phyloP scores from a whole-genome alignment of 2,888 invertebrate species.

The Allophyes oxyacanthae region DNA sequence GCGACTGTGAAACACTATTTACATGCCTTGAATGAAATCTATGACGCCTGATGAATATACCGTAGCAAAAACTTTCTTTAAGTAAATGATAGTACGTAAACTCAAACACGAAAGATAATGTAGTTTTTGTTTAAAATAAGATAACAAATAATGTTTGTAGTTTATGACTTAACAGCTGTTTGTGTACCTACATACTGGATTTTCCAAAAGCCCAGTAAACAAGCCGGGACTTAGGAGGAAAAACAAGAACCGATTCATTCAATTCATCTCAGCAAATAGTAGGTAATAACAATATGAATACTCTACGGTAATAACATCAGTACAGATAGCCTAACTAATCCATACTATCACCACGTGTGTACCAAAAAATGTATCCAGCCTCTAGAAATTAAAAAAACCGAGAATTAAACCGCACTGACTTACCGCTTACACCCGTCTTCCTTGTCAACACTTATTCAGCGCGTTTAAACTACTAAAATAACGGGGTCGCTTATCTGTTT shows the following conservation, averaged over 20 bases:
- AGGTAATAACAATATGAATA: not conserved
- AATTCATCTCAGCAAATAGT: constrained; percentile 26
- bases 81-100: too few relatives aligned
- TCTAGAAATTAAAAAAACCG: constrained; percentile 20
- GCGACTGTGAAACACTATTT: too few relatives aligned
- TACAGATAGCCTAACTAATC: constrained; percentile 19
- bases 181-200: constrained; percentile 14
- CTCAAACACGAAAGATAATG: too few relatives aligned
- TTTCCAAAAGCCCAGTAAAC: constrained; percentile 26
- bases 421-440: constrained; percentile 27
- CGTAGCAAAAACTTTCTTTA: too few relatives aligned
- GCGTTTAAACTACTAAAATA: constrained; percentile 54
- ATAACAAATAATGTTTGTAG: constrained; percentile 7
- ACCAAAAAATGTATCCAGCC: constrained; percentile 19
- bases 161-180: constrained; percentile 31
- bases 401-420: constrained; percentile 36
- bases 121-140: too few relatives aligned
- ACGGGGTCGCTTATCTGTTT: constrained; percentile 71
- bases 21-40: too few relatives aligned
- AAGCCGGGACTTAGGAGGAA: constrained; percentile 41
- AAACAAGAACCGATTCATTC: constrained; percentile 24
- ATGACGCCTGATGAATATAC: too few relatives aligned
- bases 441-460: constrained; percentile 55
- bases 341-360: not conserved
- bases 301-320: constrained; percentile 17